Conservation (phyloP, 2,113 vertebrate species). For the Triplophysa siluroides region DNA sequence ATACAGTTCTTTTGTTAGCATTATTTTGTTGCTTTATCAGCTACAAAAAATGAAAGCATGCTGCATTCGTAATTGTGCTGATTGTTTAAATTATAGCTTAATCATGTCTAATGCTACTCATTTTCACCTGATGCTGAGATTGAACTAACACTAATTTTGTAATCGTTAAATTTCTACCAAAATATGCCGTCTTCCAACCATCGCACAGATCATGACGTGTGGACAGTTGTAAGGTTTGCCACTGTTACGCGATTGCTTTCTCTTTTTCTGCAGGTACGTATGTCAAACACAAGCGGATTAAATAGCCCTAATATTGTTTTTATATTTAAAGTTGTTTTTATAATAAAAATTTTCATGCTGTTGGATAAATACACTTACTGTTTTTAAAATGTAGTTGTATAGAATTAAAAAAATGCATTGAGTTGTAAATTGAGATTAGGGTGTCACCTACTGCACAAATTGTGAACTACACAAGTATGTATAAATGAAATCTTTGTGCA, state of each 20-base stretch:
- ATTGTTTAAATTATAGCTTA: too few relatives aligned
- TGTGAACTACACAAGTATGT: background rate
- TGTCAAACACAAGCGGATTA: background rate
- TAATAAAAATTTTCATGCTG: background rate
- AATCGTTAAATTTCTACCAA: background rate
- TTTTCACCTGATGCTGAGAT: too few relatives aligned
- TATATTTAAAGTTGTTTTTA: background rate
- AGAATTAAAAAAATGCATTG: too few relatives aligned
- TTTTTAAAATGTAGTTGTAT: background rate
- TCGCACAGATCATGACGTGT: constrained; percentile 1
- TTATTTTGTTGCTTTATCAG: background rate
- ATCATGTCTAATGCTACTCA: too few relatives aligned
- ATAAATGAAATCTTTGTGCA: constrained; percentile 12
- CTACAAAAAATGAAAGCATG: background rate
- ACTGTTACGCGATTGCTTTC: constrained; percentile 79
- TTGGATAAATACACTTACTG: background rate
- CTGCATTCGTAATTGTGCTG: background rate
- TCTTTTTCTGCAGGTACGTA: constrained; percentile 84
- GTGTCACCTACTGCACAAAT: background rate
- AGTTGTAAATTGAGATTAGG: background rate
- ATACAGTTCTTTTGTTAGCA: background rate
- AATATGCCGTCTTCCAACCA: constrained; percentile 31
- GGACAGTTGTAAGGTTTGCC: constrained; percentile 77
- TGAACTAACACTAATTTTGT: too few relatives aligned
- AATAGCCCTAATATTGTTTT: background rate